Evolutionary conservation across 2,888 invertebrate genomes (phyloP), one percentile per base, ranked within the genome.

Genomic region (Lydus trimaculatus): DNA sequence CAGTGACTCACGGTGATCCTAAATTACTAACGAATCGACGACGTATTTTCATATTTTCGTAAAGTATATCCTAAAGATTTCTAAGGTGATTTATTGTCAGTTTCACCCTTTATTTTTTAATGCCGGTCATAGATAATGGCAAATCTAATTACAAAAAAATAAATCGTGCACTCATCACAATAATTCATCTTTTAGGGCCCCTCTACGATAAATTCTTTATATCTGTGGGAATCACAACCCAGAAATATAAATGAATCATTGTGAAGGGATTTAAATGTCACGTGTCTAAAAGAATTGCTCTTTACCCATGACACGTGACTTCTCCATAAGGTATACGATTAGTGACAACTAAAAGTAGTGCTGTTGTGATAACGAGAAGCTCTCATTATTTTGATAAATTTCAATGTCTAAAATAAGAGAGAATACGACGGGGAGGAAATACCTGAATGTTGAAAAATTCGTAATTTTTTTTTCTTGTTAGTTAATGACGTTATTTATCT

Each of bases 91-190:
- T 65, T 65, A 63, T 65, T 48, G 52, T 66, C 31, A 61, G 48
- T 64, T 52, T 59, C 48, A 11, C 31, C 58, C 61, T 33, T 66
- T 64, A 56, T 61, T 64, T 65, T 65, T 65, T 52, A 52, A 67
- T 36, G 17, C 60, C 20, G 43, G 25, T 52, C 20, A 56, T 15
- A 28, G 68, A 76, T 77, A 75, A 77, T 77, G 73, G 73, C 75
- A 81, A 82, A 83, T 82, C 83, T 83, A 83, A 83, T 83, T 83
- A 83, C 79, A 28, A 80, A 82, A 80, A 82, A 83, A 82, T 82
- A 82, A 81, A 81, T 82, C 81, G 80, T 78, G 72, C 75, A 76
- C 74, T 77, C 76, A 74, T 75, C 65, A 70, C 63, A 70, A 70
- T 72, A 63, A 65, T 31, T 17, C 5, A 20, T 43, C 28, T 25